Conservation (phyloP, 2,113 vertebrate genomes). For the Poeciliopsis retropinna region DNA sequence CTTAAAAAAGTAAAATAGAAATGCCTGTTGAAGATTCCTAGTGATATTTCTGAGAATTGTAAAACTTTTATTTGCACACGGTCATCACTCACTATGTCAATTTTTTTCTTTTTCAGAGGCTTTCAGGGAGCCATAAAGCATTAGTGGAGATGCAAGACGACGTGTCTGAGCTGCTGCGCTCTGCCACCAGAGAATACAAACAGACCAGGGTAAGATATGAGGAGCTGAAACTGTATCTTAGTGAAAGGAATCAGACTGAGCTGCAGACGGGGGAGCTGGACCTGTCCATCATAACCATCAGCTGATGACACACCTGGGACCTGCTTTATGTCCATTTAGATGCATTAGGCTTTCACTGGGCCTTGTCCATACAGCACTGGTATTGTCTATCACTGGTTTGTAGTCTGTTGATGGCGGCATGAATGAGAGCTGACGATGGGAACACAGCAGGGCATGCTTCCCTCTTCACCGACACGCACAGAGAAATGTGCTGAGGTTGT, state of each 20-base stretch:
- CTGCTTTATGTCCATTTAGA: constrained; percentile 62
- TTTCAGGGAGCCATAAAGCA: constrained; percentile 96
- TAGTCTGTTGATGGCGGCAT: constrained; percentile 58
- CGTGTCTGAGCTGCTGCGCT: constrained; percentile 87
- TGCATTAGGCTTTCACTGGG: constrained; percentile 62
- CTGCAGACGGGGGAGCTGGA: constrained; percentile 48
- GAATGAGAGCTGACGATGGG: constrained; percentile 64
- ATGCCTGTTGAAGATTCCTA: neutral
- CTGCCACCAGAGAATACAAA: constrained; percentile 83
- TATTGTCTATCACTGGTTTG: constrained; percentile 57
- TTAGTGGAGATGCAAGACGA: constrained; percentile 97
- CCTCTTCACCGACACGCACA: constrained; percentile 36
- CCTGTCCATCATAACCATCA: constrained; percentile 38
- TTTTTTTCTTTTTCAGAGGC: constrained; percentile 83
- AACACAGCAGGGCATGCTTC: constrained; percentile 52
- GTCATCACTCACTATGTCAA: neutral
- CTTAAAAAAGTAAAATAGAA: constrained; percentile 1
- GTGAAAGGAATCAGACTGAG: constrained; percentile 28
- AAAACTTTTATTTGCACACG: constrained; percentile 5
- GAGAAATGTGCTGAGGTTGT: constrained; percentile 66
- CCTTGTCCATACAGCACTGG: constrained; percentile 29
- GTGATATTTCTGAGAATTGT: constrained; percentile 5
- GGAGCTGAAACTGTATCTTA: constrained; percentile 1
- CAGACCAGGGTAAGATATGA: constrained; percentile 91
- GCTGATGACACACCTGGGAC: constrained; percentile 16